Conservation (phyloP, 2,888 invertebrate species). For the Drosophila quasianomalipes region DNA sequence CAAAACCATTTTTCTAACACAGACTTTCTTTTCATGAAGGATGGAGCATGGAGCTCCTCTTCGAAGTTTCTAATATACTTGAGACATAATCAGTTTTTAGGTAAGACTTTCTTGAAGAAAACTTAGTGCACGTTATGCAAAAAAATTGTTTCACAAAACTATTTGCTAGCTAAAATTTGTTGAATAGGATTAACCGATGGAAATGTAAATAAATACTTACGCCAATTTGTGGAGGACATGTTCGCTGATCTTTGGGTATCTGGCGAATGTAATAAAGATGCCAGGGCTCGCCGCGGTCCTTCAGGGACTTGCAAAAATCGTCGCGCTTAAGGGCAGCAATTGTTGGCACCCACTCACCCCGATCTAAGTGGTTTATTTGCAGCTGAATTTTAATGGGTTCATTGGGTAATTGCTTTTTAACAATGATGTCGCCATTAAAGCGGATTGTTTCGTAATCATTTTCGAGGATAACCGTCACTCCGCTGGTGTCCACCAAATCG, state of each 20-base stretch:
- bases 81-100: not conserved
- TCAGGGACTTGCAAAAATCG: conserved; percentile 43
- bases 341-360: conserved; percentile 49
- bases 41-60: not conserved
- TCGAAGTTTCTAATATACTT: not conserved
- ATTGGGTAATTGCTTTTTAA: conserved; percentile 22
- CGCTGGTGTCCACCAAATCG: conserved; percentile 38
- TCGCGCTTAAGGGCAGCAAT: conserved; percentile 32
- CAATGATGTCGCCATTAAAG: conserved; percentile 38
- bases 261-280: not conserved
- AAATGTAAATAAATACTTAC: conserved; percentile 35
- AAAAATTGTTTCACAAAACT: not conserved
- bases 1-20: not conserved
- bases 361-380: conserved; percentile 34
- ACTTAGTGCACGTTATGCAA: too few species aligned
- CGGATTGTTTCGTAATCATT: conserved; percentile 43
- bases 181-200: not conserved
- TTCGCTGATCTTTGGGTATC: conserved; percentile 24
- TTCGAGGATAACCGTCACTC: conserved; percentile 14
- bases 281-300: conserved; percentile 53
- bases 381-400: conserved; percentile 28
- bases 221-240: conserved; percentile 53
- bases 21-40: not conserved
- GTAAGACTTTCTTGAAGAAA: too few species aligned
- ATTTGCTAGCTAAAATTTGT: not conserved